Evolutionary conservation across 2,888 invertebrate genomes (phyloP).

Genomic region (Podabrus alpinus): DNA sequence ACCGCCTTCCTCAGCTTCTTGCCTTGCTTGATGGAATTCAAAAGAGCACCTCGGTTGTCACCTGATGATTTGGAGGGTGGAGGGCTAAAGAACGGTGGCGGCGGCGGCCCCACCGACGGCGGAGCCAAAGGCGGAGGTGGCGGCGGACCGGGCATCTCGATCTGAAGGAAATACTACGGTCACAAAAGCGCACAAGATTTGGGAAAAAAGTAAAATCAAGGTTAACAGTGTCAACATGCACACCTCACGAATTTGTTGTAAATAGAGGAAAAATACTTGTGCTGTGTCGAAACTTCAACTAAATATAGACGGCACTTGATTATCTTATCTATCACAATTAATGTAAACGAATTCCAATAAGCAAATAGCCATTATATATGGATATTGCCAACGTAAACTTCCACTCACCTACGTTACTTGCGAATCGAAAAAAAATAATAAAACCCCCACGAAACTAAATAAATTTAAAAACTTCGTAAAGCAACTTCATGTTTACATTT

Average conservation of each 20-base stretch:
- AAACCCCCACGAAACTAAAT: conserved; percentile 16
- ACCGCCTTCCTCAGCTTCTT: conserved; percentile 80
- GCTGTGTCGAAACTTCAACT: background rate
- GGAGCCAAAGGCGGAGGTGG: conserved; percentile 69
- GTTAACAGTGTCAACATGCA: background rate
- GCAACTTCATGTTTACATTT: conserved; percentile 12
- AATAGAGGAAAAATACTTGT: background rate
- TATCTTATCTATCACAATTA: conserved; percentile 22
- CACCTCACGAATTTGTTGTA: background rate
- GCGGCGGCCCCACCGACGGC: conserved; percentile 66
- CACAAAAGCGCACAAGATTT: background rate
- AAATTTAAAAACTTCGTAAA: conserved; percentile 9
- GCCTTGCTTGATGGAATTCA: conserved; percentile 84
- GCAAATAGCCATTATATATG: conserved; percentile 18
- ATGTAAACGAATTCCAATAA: conserved; percentile 10
- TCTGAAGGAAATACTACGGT: background rate
- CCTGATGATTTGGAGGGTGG: conserved; percentile 58
- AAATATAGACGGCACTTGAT: background rate
- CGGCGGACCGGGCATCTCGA: conserved; percentile 61
- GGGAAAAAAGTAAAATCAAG: background rate
- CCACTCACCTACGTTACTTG: conserved; percentile 23
- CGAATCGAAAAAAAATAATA: conserved; percentile 9
- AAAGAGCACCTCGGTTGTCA: conserved; percentile 70
- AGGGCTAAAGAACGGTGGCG: conserved; percentile 61
- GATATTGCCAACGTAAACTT: conserved; percentile 26